These are phyloP conservation scores for Alectoris magna DNA, from an alignment of 2,797 vertebrate species.

Conservation along the genomic window DNA sequence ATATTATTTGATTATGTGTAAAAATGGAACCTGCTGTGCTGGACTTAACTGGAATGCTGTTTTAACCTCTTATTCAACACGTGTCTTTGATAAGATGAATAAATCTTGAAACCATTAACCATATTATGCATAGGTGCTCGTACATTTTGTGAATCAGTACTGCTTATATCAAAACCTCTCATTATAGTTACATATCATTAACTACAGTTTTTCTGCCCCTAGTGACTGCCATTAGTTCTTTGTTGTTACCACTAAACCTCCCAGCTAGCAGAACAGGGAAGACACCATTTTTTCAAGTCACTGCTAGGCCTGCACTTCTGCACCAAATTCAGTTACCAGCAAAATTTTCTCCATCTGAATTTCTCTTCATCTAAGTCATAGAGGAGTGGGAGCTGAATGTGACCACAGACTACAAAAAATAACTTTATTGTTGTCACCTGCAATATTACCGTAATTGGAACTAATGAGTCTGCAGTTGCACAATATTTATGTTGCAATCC, in stretches of 20 bases:
- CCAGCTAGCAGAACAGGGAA: neutral
- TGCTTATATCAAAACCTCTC: neutral
- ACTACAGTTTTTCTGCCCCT: neutral
- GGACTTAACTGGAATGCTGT: neutral
- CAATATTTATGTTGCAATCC: slow-evolving; percentile 64
- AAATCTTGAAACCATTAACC: neutral
- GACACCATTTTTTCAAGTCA: neutral
- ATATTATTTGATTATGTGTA: neutral
- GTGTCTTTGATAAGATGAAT: neutral
- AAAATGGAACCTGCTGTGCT: neutral
- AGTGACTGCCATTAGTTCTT: neutral
- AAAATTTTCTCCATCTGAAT: neutral
- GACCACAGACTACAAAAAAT: slow-evolving; percentile 21
- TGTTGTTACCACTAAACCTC: neutral
- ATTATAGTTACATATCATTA: neutral
- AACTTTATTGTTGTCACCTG: slow-evolving; percentile 40
- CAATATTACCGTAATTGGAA: slow-evolving; percentile 44
- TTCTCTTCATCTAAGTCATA: neutral
- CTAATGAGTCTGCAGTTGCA: slow-evolving; percentile 27
- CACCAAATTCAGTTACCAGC: neutral
- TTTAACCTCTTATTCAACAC: neutral
- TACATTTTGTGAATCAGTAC: neutral
- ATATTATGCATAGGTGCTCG: neutral
- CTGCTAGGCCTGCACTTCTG: neutral
- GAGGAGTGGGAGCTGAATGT: neutral